phyloP scores from a whole-genome alignment of 1,140 invertebrate species.

The Radopholus similis region DNA sequence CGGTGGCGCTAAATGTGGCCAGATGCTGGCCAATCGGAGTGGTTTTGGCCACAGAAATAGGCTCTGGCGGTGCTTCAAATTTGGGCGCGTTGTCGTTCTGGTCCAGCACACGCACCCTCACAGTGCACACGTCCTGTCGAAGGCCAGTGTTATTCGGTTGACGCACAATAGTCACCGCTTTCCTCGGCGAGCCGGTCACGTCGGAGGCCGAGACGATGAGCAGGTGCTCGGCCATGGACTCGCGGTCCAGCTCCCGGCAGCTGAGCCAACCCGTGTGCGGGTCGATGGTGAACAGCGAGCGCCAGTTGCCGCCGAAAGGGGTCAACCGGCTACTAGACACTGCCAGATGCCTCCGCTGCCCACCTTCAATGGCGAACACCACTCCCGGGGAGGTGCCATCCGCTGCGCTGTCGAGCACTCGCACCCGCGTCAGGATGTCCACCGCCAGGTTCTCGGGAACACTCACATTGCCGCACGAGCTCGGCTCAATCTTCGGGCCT shows the following conservation, averaged over 20 bases:
- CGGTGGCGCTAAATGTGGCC: slow-evolving; percentile 25
- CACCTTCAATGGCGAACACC: slow-evolving; percentile 16
- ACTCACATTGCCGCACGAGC: slow-evolving; percentile 31
- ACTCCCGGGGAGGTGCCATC: neutral
- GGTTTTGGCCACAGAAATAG: slow-evolving; percentile 9
- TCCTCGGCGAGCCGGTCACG: slow-evolving; percentile 31
- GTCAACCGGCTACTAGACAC: too few relatives aligned
- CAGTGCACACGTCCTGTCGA: slow-evolving; percentile 39
- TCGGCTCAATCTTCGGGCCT: slow-evolving; percentile 33
- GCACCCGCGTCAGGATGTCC: slow-evolving; percentile 12
- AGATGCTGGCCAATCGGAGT: slow-evolving; percentile 11
- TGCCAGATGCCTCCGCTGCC: too few relatives aligned
- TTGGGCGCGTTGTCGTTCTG: slow-evolving; percentile 32
- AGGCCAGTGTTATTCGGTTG: neutral
- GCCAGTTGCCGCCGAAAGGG: neutral
- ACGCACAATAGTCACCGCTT: slow-evolving; percentile 20
- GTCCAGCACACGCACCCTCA: slow-evolving; percentile 23
- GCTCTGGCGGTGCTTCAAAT: slow-evolving; percentile 15
- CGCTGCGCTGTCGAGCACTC: slow-evolving; percentile 24
- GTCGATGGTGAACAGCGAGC: slow-evolving; percentile 32
- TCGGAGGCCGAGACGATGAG: slow-evolving; percentile 41
- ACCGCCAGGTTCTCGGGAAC: slow-evolving; percentile 35
- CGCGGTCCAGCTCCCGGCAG: slow-evolving; percentile 29
- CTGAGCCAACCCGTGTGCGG: slow-evolving; percentile 32
- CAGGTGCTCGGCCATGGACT: slow-evolving; percentile 31